Evolutionary conservation across 2,888 invertebrate species (phyloP).

Genomic region (Lysandra coridon): DNA sequence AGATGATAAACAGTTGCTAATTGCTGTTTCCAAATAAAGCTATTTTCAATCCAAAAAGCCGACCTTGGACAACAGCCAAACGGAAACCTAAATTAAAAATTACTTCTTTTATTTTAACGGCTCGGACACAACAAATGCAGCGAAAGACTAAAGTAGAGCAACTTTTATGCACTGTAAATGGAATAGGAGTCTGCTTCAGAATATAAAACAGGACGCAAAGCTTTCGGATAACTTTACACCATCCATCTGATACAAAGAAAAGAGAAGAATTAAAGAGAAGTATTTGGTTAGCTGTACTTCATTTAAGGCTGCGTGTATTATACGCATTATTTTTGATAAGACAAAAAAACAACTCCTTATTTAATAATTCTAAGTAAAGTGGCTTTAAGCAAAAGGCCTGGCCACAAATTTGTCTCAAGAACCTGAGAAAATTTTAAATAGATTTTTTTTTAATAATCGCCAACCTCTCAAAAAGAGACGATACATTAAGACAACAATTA

Average conservation of each 20-base stretch:
- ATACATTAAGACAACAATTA: no score
- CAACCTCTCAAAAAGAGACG: no score
- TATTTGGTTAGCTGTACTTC: not conserved
- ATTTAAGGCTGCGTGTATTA: no score
- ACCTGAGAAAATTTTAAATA: no score
- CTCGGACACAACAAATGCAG: not conserved
- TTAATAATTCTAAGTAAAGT: no score
- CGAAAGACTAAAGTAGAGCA: not conserved
- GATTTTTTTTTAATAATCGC: no score
- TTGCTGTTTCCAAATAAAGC: slow-evolving; percentile 17
- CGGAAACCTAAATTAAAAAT: slow-evolving; percentile 5
- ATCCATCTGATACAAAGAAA: not conserved
- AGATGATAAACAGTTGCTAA: slow-evolving; percentile 1
- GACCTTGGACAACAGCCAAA: not conserved
- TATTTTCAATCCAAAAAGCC: not conserved
- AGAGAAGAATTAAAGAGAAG: not conserved
- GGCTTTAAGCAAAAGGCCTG: no score
- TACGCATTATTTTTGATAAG: no score
- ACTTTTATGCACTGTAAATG: not conserved
- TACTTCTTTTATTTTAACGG: slow-evolving; percentile 1
- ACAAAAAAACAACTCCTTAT: no score
- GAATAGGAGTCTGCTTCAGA: slow-evolving; percentile 4
- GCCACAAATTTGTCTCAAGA: no score
- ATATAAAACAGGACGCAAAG: slow-evolving; percentile 2
- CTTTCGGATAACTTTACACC: not conserved